Base-by-base conservation (phyloP, 2,113 vertebrate species). In the Coturnix japonica region DNA sequence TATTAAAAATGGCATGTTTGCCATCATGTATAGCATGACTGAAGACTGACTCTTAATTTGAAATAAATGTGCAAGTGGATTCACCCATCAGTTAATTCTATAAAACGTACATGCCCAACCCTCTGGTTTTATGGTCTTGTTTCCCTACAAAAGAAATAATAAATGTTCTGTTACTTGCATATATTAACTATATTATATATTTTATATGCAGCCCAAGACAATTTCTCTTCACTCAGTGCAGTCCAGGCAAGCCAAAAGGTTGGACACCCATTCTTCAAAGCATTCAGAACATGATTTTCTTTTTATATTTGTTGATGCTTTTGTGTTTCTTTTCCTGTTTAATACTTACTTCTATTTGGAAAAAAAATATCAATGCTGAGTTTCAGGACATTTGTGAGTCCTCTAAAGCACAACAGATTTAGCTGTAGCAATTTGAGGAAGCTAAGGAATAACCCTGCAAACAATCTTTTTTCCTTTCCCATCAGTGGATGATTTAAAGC, bases 401-500 rank as follows among this genome's bases (percentile, higher is more conserved):
- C 33, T 95, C 53, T 60, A 66, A 39, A 74, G 72, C 57, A 33
- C 25, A 76, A 95, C 14, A 61, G 73, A 71, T 90, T 73, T 56
- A 90, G 49, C 53, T 60, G 59, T 13, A 69, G 20, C 16, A 81
- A 63, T 70, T 44, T 30, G 44, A 92, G 66, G 75, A 84, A 79
- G 66, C 46, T 35, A 21, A 72, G 79, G 17, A 44, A 41, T 69
- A 84, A 47, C 17, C 54, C 41, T 70, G 15, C 49, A 61, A 87
- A 85, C 69, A 72, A 76, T 30, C 47, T 73, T 90, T 95, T 79
- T 74, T 44, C 47, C 54, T 84, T 76, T 51, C 49, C 89, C 47
- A 43, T 69, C 54, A 46, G 43, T 81, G 53, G 66, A 56, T 96
- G 90, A 92, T 90, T 90, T 92, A 94, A 96, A 95, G 92, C 80